Evolutionary conservation across 2,797 vertebrate genomes (phyloP).

Genomic region (Lycodopsis pacificus): DNA sequence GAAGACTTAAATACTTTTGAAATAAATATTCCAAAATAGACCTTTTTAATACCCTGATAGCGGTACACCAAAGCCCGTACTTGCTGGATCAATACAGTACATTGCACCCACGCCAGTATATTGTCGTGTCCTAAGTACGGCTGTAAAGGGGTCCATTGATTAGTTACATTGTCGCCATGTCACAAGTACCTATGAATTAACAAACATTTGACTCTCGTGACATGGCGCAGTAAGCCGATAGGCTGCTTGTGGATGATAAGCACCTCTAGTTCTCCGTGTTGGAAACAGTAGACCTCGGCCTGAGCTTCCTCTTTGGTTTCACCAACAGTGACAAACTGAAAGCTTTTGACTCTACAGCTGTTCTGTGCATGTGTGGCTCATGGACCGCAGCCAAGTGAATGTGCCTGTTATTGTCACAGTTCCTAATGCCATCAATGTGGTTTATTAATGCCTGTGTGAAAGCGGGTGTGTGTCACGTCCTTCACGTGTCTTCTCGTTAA

Average conservation of each 20-base stretch:
- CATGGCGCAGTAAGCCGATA: slow-evolving; percentile 65
- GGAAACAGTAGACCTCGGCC: slow-evolving; percentile 55
- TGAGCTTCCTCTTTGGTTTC: slow-evolving; percentile 71
- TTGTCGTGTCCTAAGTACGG: background rate
- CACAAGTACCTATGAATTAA: slow-evolving; percentile 25
- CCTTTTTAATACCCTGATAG: background rate
- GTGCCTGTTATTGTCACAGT: slow-evolving; percentile 20
- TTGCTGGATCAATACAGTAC: background rate
- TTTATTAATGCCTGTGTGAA: slow-evolving; percentile 16
- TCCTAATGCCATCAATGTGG: background rate
- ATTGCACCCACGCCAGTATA: background rate
- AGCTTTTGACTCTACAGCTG: slow-evolving; percentile 59
- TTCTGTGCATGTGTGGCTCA: slow-evolving; percentile 18
- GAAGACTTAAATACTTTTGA: background rate
- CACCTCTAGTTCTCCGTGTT: slow-evolving; percentile 60
- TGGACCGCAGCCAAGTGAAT: slow-evolving; percentile 24
- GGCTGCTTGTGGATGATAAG: slow-evolving; percentile 54
- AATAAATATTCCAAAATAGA: background rate
- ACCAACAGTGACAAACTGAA: slow-evolving; percentile 53
- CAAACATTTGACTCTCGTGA: slow-evolving; percentile 51
- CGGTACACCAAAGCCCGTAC: no score
- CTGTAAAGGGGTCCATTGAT: slow-evolving; percentile 52
- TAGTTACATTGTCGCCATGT: slow-evolving; percentile 26
- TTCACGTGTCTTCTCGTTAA: slow-evolving; percentile 39
- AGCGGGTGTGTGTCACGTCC: background rate